A percentile compares a stretch with the other conserved stretches of the same genome.
These are phyloP conservation scores for Brachionus manjavacas DNA, from an alignment of 1,140 invertebrate species.

Conservation along the genomic window DNA sequence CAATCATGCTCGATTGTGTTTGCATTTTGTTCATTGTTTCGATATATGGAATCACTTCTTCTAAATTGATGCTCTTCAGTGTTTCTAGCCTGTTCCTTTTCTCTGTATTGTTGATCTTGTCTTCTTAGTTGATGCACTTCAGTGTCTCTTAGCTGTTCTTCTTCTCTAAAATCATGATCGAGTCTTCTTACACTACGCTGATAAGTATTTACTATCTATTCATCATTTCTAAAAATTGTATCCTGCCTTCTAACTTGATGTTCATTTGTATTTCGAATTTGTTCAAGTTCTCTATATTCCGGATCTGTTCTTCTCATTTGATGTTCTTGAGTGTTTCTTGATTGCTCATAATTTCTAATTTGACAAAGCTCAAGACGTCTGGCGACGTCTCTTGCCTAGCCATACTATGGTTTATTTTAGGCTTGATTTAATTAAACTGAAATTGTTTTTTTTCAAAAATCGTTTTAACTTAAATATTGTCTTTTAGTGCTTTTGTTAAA, in stretches of 20 bases:
- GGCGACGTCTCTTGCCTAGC: too few species aligned
- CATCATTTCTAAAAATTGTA: background rate
- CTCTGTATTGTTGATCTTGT: background rate
- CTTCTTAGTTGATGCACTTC: background rate
- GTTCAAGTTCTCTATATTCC: background rate
- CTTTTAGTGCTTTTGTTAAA: too few species aligned
- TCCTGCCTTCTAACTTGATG: background rate
- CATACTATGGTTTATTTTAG: too few species aligned
- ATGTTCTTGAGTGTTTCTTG: background rate
- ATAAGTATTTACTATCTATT: background rate
- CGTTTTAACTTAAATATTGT: too few species aligned
- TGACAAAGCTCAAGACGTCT: too few species aligned
- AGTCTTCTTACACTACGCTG: background rate
- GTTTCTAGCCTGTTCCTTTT: background rate
- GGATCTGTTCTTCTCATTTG: background rate
- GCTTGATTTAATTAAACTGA: too few species aligned
- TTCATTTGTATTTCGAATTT: background rate
- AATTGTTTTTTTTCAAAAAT: too few species aligned
- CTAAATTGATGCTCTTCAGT: background rate
- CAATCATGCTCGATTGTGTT: background rate
- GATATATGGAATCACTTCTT: background rate
- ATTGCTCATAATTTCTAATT: background rate
- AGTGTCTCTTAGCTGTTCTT: background rate
- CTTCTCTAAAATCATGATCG: background rate
- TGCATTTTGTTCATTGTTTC: background rate